These are phyloP conservation scores for Dipus sagitta DNA, from an alignment of 2,797 vertebrate genomes.

Conservation along the genomic window DNA sequence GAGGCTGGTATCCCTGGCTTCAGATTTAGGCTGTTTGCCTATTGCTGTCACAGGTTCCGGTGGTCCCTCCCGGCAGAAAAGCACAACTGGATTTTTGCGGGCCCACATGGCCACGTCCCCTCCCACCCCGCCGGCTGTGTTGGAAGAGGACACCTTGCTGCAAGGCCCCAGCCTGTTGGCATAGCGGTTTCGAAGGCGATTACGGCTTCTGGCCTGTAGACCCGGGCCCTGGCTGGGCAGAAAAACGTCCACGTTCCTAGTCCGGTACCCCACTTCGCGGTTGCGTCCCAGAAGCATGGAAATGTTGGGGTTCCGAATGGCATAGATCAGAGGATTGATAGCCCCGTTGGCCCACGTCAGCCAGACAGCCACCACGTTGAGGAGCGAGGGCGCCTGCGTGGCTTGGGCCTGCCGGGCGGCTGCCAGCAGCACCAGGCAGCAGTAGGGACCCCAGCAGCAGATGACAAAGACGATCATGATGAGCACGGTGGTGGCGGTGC, in stretches of 20 bases:
- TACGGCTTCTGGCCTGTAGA: conserved; percentile 83
- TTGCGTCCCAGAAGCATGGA: conserved; percentile 93
- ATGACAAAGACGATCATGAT: conserved; percentile 96
- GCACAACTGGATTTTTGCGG: conserved; percentile 94
- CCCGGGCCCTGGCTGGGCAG: conserved; percentile 86
- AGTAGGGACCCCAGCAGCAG: conserved; percentile 97
- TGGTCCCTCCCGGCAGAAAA: conserved; percentile 94
- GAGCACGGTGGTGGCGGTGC: conserved; percentile 96
- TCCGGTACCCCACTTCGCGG: conserved; percentile 96
- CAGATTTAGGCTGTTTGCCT: conserved; percentile 83
- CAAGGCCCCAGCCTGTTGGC: conserved; percentile 79
- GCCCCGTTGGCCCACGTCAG: conserved; percentile 97
- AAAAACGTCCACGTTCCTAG: conserved; percentile 92
- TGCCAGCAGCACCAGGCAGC: conserved; percentile 93
- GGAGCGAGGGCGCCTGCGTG: conserved; percentile 90
- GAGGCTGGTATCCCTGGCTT: conserved; percentile 91
- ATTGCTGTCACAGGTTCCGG: conserved; percentile 84
- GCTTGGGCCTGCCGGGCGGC: conserved; percentile 82
- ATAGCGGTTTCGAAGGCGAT: conserved; percentile 79
- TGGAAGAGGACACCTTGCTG: conserved; percentile 89
- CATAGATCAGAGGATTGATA: conserved; percentile 97
- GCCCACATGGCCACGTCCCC: conserved; percentile 95
- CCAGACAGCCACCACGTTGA: conserved; percentile 94
- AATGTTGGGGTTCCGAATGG: conserved; percentile 95
- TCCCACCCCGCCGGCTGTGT: conserved; percentile 85